Base-by-base conservation (phyloP, 2,113 vertebrate genomes). In the Bombycilla garrulus region DNA sequence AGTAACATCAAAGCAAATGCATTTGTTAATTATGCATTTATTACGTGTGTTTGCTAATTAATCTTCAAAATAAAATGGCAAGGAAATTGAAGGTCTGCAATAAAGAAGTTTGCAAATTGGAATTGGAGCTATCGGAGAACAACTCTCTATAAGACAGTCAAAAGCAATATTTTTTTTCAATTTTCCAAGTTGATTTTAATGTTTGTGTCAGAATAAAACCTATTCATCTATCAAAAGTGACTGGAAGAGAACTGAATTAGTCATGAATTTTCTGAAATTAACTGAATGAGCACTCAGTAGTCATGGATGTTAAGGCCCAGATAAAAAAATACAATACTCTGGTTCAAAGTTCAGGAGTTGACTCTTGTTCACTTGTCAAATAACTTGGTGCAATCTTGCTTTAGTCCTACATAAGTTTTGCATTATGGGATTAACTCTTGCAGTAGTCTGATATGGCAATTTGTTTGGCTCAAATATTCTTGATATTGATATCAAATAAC, bases 241-340 rank as follows among this genome's bases (percentile, higher is more conserved):
- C 76, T 90, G 31, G 76, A 69, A 48, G 48, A 81, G 48, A 72
- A 61, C 44, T 82, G 81, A 96, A 90, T 91, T 71, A 51, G 24
- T 85, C n/a, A 40, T 65, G 48, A 76, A 31, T 90, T 93, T 95
- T 96, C 81, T 74, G 62, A 77, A 81, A 90, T 76, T 6, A 93
- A 45, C 57, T 72, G 74, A 94, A 80, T 69, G 78, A 93, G 29
- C 17, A 19, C 22, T 76, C 70, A 72, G 65, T 36, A 90, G 88
- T 72, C 92, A 72, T 40, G n/a, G 66, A 48, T 90, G 24, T 79
- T 87, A 90, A 88, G 54, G n/a, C 36, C 48, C 57, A 76, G 70
- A 61, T 44, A 80, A 20, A 15, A 15, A 80, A 38, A 40, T 60
- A 90, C 57, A 88, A n/a, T 72, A 47, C 53, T 47, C 0, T 0